A percentile compares a stretch with the other conserved stretches of the same genome.
These are phyloP conservation scores for Baronia brevicornis DNA, from an alignment of 2,888 invertebrate species.

Conservation along the genomic window DNA sequence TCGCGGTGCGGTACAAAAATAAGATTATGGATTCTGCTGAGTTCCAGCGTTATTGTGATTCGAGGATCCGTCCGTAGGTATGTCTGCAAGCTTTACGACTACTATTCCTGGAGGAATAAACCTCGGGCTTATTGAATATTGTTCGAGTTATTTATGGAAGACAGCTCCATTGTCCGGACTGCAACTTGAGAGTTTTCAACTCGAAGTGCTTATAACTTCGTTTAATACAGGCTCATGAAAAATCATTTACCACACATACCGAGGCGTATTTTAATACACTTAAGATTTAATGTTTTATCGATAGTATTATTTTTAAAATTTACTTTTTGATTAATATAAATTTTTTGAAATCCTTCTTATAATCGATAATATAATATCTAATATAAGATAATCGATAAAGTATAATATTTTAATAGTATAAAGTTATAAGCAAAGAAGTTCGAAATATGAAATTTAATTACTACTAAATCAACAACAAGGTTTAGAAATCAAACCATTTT, in stretches of 20 bases:
- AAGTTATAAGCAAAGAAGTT: too few species aligned
- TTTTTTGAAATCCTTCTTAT: too few species aligned
- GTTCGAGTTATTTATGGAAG: constrained; percentile 68
- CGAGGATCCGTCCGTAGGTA: constrained; percentile 74
- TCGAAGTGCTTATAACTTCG: constrained; percentile 14
- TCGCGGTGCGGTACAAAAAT: constrained; percentile 74
- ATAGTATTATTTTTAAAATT: too few species aligned
- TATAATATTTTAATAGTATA: too few species aligned
- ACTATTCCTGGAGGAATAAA: constrained; percentile 74
- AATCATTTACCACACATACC: background rate
- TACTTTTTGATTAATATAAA: too few species aligned
- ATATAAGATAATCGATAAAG: too few species aligned
- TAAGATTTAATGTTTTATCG: too few species aligned
- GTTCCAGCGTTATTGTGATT: constrained; percentile 73
- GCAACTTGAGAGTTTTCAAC: constrained; percentile 20
- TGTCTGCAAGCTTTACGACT: constrained; percentile 70
- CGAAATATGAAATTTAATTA: too few species aligned
- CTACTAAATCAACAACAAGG: too few species aligned
- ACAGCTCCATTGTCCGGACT: constrained; percentile 59
- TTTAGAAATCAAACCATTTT: too few species aligned
- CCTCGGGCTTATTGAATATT: constrained; percentile 68
- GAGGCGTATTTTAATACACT: too few species aligned
- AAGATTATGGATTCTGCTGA: constrained; percentile 76
- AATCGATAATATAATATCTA: too few species aligned
- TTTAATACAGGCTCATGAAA: constrained; percentile 6